Evolutionary conservation across 92 coral and sea anemone species (phyloP).

Genomic region (Hydrozoanthus gracilis): DNA sequence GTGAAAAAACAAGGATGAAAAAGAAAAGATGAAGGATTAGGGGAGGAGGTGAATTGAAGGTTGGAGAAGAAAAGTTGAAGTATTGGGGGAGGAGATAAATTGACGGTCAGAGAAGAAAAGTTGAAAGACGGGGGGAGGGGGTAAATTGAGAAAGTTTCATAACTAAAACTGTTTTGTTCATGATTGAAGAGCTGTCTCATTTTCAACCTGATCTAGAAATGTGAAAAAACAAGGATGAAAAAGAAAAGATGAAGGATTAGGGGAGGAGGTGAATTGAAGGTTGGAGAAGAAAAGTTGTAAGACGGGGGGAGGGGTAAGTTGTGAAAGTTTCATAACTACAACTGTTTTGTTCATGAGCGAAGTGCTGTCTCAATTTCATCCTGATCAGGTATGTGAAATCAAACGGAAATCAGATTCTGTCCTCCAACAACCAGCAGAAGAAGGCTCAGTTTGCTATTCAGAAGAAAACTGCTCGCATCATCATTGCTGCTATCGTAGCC

Average conservation of each 20-base stretch:
- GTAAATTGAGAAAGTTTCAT: not conserved
- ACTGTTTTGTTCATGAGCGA: not conserved
- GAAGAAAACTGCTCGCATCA: conserved; percentile 62
- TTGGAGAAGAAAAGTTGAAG: no score
- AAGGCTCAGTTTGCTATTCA: conserved; percentile 33
- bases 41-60: no score
- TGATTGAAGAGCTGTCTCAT: not conserved
- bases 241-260: no score
- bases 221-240: not conserved
- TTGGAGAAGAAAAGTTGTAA: not conserved
- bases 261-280: not conserved
- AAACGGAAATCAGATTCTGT: conserved; percentile 14
- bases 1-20: not conserved
- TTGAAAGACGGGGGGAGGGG: no score
- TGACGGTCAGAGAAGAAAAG: not conserved
- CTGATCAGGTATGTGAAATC: not conserved
- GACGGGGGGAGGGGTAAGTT: no score
- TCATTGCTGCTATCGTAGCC: conserved; percentile 56
- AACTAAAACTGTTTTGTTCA: not conserved
- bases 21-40: no score
- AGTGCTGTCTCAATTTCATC: not conserved
- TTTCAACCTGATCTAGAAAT: not conserved
- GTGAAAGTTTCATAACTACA: not conserved
- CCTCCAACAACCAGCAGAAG: conserved; percentile 34
- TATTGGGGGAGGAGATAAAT: no score